Percentiles rank a stretch among this genome's conserved stretches.
Conservation (phyloP, 2,113 vertebrate species). For the Sinocyclocheilus grahami region DNA sequence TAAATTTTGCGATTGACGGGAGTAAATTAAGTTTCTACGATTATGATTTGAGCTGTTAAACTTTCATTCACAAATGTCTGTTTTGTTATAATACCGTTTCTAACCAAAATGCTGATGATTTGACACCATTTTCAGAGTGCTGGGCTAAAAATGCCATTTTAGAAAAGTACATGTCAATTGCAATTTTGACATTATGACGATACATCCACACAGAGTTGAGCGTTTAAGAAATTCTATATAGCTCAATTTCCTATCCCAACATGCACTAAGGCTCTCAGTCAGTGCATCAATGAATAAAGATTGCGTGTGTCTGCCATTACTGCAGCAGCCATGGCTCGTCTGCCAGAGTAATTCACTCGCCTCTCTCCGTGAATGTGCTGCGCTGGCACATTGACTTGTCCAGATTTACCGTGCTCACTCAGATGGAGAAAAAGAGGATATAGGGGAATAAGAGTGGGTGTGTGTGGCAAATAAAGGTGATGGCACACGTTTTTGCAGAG, state of each 20-base stretch:
- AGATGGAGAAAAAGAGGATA: slow-evolving; percentile 69
- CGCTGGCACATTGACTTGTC: slow-evolving; percentile 67
- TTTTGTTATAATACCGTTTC: neutral
- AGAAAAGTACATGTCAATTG: neutral
- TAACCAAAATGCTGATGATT: neutral
- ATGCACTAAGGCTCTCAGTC: slow-evolving; percentile 23
- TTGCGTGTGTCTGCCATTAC: slow-evolving; percentile 27
- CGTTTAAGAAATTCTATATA: slow-evolving; percentile 5
- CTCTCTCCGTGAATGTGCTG: slow-evolving; percentile 66
- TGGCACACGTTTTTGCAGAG: slow-evolving; percentile 4
- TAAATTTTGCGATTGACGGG: too few relatives aligned
- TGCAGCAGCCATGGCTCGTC: slow-evolving; percentile 41
- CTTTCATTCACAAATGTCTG: neutral
- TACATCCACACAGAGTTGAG: neutral
- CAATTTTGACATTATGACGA: slow-evolving; percentile 1
- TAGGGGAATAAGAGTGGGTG: slow-evolving; percentile 36
- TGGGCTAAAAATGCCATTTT: neutral
- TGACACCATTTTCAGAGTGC: neutral
- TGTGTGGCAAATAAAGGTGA: slow-evolving; percentile 7
- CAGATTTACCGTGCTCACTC: slow-evolving; percentile 76
- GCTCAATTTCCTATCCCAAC: slow-evolving; percentile 32
- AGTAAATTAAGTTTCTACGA: neutral
- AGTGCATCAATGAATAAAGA: slow-evolving; percentile 39
- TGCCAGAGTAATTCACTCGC: slow-evolving; percentile 46
- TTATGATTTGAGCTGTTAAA: neutral